Evolutionary conservation across 1,140 invertebrate genomes (phyloP), one percentile per base, ranked within the genome.

Genomic region (Apis laboriosa): DNA sequence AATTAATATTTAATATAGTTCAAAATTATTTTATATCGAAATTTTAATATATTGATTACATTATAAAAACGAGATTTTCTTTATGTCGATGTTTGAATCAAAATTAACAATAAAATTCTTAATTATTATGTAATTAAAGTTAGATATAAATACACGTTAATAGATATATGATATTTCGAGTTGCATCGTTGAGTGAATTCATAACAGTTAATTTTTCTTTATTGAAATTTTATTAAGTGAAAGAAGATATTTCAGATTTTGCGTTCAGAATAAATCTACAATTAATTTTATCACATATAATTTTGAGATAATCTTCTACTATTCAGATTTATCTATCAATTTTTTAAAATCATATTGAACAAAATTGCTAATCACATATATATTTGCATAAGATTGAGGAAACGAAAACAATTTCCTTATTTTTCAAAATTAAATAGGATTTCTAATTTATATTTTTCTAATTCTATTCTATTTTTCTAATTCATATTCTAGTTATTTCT

Each of bases 221-320:
- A 88, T 90, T 90, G 90, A 89, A 90, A 91, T 91, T 91, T 86
- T 88, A 91, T 89, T 87, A 87, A 86, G 82, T 80, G 84, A 88
- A 67, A 86, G 77, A 77, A 81, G 84, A 74, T 80, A 82, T 84
- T 84, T 76, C 84, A 84, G 81, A 88, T 90, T 87, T 86, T 84
- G 88, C 82, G 88, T 86, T 86, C 80, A 89, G 77, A 88, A 90
- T 90, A 74, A 77, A 84, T 53, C 5, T 49, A 19, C 51, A 56
- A 60, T 28, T 43, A 56, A 53, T 66, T 71, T 74, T 66, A 80
- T 80, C 71, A 61, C 15, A 51, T 21, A 3, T 43, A 17, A 15
- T n/a, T 64, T 19, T 61, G 11, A 51, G 56, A 53, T 43, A 53
- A 79, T 53, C 34, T 24, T 21, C 17, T 8, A 2, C 24, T 71